Evolutionary conservation across 2,888 invertebrate species (phyloP), one percentile per base, ranked within the genome.

Genomic region (Calameuta pallipes): DNA sequence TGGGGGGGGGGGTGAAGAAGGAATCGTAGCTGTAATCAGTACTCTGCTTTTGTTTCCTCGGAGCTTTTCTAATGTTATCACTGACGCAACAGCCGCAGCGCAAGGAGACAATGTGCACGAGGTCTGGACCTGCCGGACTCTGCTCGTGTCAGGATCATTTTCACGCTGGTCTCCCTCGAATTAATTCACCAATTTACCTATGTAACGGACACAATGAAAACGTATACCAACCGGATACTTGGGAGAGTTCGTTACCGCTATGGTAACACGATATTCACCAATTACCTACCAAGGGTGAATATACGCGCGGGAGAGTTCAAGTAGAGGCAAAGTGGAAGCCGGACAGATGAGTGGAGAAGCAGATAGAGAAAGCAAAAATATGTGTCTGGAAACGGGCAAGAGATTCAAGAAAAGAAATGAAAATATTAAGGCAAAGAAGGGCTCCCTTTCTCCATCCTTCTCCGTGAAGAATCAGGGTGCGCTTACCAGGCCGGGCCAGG

Each of bases 401-500:
- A 23, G 23, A 56, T 56, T 9, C 1, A 56, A 56, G 56, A 56
- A 9, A 41, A 6, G 23, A 41, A 41, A 56, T 0, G 9, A 56
- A 56, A 77, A 77, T 69, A 77, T 77, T 77, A 75, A 78, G 74
- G 75, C 56, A 78, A 56, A 56, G 56, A 23, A 23, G 56, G 9
- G 23, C 0, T 23, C 23, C 56, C 56, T 23, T 9, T 56, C 56
- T 56, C 23, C 23, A 23, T 23, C 56, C 15, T 56, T 23, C 56
- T 56, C 9, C 56, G 2, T 9, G 56, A 56, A 56, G 56, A 56
- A 56, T 56, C 56, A 56, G 56, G 56, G 23, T 56, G 56, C 56
- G 56, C 56, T 56, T 56, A 88, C 87, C 91, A 91, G 91, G 91
- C 91, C 91, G 91, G 91, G 90, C 90, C 90, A 89, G 91, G 91